Conservation (phyloP, 2,888 invertebrate species). For the Agrypnus murinus region DNA sequence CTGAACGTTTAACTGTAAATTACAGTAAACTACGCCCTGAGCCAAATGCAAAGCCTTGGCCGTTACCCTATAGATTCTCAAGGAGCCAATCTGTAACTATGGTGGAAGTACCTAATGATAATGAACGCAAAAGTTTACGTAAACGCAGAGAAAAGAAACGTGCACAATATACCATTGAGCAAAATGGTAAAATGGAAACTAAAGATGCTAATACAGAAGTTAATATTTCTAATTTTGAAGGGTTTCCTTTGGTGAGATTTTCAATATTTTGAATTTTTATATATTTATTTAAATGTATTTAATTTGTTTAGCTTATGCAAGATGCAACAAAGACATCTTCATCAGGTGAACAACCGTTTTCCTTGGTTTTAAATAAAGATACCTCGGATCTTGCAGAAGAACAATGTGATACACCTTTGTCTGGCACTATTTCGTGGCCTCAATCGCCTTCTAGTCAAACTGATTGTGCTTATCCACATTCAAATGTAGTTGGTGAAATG, state of each 20-base stretch:
- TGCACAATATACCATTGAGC: constrained; percentile 44
- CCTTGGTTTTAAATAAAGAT: not conserved
- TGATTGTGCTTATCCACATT: not conserved
- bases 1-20: constrained; percentile 81
- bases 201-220: constrained; percentile 54
- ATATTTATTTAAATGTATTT: constrained; percentile 3
- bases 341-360: not conserved
- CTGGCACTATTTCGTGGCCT: not conserved
- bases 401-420: not conserved
- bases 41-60: constrained; percentile 81
- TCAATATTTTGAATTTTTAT: not conserved
- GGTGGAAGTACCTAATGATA: constrained; percentile 55
- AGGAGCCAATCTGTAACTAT: constrained; percentile 58
- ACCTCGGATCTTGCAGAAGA: not conserved
- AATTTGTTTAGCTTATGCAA: constrained; percentile 24
- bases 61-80: constrained; percentile 74
- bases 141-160: constrained; percentile 57
- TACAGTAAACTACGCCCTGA: constrained; percentile 80
- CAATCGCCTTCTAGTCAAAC: not conserved
- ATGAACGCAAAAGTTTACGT: constrained; percentile 57
- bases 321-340: not conserved
- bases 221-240: constrained; percentile 53
- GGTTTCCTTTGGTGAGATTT: constrained; percentile 58
- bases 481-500: not conserved
- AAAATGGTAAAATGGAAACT: constrained; percentile 49